Base-by-base conservation (phyloP, 1,140 invertebrate species). In the Leptopilina boulardi region DNA sequence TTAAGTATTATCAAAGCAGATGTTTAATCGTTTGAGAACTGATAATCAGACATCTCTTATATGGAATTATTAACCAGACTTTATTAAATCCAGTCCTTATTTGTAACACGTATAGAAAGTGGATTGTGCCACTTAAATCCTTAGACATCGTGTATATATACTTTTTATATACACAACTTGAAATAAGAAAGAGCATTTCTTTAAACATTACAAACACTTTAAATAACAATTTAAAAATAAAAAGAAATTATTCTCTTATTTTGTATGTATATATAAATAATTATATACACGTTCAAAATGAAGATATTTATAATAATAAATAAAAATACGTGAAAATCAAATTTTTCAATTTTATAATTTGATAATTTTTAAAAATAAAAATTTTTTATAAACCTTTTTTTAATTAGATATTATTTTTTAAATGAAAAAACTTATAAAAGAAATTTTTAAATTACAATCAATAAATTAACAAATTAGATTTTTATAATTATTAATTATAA, bases 21-120 rank as follows among this genome's bases (percentile, higher is more conserved):
- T 51, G 47, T 51, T 51, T 51, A 51, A 51, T 51, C 47, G 13
- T n/a, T n/a, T 15, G 47, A 18, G 47, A 51, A 51, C 8, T 51
- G 47, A 51, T 51, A 51, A 51, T 15, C 47, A 18, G n/a, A 51
- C 15, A 51, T 51, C n/a, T 18, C 47, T 51, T 18, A 38, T 51
- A 18, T 51, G 47, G 47, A 51, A 51, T 51, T 51, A 51, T 51
- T 51, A 51, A 51, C n/a, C 15, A 51, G 47, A 8, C 47, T 51
- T 51, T 51, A 51, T 18, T 51, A 51, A 51, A 51, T 51, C n/a
- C 47, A 51, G 47, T 51, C 47, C 47, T 51, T 51, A 15, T 51
- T 51, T 51, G 47, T 51, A 51, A 51, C 47, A 51, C 13, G 47
- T 51, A 51, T 51, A 51, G 47, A 51, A 51, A 51, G 47, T 51